Evolutionary conservation across 2,797 vertebrate genomes (phyloP).

Genomic region (Pelochelys cantorii): DNA sequence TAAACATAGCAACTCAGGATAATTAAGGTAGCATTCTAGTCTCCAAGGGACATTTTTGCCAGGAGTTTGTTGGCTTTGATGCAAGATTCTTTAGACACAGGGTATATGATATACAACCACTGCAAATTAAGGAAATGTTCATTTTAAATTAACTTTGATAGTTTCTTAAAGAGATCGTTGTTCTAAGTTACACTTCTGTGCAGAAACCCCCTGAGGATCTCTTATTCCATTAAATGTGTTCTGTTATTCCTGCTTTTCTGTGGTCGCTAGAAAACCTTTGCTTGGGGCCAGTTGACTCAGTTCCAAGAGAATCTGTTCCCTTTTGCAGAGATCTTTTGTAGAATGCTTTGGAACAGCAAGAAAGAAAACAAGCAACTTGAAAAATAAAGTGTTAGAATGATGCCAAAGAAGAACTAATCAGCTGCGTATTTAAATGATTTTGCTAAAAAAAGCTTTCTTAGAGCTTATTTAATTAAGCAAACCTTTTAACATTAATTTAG

Average conservation of each 20-base stretch:
- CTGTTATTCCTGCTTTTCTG: neutral
- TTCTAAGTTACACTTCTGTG: neutral
- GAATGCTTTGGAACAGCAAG: neutral
- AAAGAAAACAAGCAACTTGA: constrained; percentile 9
- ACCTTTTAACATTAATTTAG: constrained; percentile 6
- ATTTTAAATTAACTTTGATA: neutral
- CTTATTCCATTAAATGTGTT: neutral
- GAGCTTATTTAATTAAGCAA: constrained; percentile 4
- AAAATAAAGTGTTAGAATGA: neutral
- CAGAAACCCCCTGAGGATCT: neutral
- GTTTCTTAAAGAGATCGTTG: neutral
- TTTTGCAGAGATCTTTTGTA: neutral
- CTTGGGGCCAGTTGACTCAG: neutral
- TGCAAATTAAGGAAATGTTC: neutral
- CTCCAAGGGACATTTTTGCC: neutral
- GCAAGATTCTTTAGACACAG: neutral
- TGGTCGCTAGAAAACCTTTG: neutral
- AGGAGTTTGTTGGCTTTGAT: neutral
- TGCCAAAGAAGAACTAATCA: neutral
- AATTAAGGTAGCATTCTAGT: neutral
- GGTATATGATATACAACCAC: neutral
- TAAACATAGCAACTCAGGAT: neutral
- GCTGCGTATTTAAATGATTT: neutral
- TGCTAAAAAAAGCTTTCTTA: neutral
- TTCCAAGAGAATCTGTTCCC: constrained; percentile 1